Evolutionary conservation across 2,113 vertebrate species (phyloP), one percentile per base, ranked within the genome.

Genomic region (Philantomba maxwellii): DNA sequence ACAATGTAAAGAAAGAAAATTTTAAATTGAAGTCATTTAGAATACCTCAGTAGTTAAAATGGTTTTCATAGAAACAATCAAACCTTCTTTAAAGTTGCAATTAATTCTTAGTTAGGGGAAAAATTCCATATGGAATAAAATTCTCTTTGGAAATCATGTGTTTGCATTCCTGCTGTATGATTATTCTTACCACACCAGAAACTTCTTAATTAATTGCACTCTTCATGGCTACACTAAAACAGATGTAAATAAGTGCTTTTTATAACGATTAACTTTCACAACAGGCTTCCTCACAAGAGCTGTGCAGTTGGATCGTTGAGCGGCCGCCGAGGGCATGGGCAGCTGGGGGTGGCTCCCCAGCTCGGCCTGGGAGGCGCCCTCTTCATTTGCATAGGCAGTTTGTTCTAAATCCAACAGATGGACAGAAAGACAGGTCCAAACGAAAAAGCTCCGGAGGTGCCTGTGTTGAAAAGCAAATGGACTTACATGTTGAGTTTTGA

Each of bases 181-280:
- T 99, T 98, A 99, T 98, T 98, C 98, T 99, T 98, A 99, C 98
- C 98, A 98, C 99, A 99, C 98, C 95, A 99, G 98, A 99, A 99
- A 98, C 98, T 98, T 98, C 96, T 96, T 99, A 99, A 99, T 99
- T 99, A 99, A 98, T 99, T 98, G 98, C 98, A 99, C 98, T 97
- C 98, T 98, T 98, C 97, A 96, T 98, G 93, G 85, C 98, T 99
- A 92, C 97, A 96, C 94, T 98, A 93, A 99, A 99, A 98, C 99
- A 99, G 98, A 99, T 98, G 98, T 98, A 99, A 99, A 98, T 98
- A 98, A 98, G 97, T 95, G 78, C 89, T 98, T 98, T 97, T 98
- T 97, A 95, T 98, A 98, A 97, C 95, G 84, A 95, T 96, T 97
- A 55, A 98, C 97, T 97, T 98, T 98, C 97, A 97, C 95, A 98